A percentile compares a stretch with the other conserved stretches of the same genome.
Evolutionary conservation across 2,113 vertebrate species (phyloP).

Genomic region (Strix aluco): DNA sequence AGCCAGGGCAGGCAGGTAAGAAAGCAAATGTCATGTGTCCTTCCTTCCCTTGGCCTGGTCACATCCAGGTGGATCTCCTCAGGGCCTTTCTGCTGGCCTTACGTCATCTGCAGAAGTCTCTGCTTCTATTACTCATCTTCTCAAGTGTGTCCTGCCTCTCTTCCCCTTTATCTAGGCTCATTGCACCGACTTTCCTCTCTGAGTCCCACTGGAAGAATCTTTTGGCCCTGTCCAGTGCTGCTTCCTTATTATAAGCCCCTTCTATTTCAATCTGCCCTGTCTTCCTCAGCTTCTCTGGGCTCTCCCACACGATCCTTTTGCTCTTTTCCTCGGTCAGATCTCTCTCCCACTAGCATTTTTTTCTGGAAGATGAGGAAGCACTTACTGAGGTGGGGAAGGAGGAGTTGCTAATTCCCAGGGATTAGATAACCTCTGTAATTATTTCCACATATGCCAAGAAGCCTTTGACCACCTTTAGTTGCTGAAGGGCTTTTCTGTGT

Average conservation of each 20-base stretch:
- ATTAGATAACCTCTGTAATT: background rate
- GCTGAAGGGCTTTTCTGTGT: background rate
- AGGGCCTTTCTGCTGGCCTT: background rate
- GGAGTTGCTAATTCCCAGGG: background rate
- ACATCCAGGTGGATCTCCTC: too few relatives aligned
- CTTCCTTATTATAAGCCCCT: background rate
- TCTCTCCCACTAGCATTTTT: background rate
- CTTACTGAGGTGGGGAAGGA: background rate
- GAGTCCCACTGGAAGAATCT: background rate
- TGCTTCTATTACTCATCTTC: background rate
- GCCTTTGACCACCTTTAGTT: background rate
- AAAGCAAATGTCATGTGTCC: fast-evolving
- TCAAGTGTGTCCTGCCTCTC: background rate
- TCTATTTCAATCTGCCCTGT: background rate
- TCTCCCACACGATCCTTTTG: background rate
- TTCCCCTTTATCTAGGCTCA: background rate
- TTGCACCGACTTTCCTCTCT: background rate
- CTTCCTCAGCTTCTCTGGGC: background rate
- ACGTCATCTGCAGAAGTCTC: background rate
- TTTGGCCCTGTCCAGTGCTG: background rate
- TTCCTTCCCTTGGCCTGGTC: background rate
- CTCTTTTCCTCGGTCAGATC: background rate
- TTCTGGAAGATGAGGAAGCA: background rate
- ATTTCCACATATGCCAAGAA: fast-evolving
- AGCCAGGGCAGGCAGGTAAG: slow-evolving; percentile 93